phyloP scores from a whole-genome alignment of 1,140 invertebrate species.

The Paralvinella palmiformis region DNA sequence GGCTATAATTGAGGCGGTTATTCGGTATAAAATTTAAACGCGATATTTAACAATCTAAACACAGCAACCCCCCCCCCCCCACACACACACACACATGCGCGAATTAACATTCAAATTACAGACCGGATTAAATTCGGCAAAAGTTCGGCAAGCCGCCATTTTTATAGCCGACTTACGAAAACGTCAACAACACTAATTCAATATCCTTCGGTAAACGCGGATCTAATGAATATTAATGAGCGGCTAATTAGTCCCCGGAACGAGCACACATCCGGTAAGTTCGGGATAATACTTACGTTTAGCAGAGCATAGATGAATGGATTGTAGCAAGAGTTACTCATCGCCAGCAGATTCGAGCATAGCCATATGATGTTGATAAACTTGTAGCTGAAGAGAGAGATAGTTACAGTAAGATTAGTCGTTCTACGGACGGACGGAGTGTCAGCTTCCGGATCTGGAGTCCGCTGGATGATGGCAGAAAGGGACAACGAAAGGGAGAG shows the following conservation, averaged over 20 bases:
- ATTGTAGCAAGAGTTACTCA: slow-evolving; percentile 81
- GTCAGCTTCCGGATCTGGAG: too few relatives aligned
- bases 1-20: too few relatives aligned
- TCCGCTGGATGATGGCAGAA: too few relatives aligned
- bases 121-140: too few relatives aligned
- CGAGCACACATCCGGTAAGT: background rate
- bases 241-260: background rate
- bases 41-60: too few relatives aligned
- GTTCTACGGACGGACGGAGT: too few relatives aligned
- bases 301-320: slow-evolving; percentile 81
- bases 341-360: slow-evolving; percentile 76
- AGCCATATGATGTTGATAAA: slow-evolving; percentile 56
- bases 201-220: background rate
- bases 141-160: background rate
- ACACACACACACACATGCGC: too few relatives aligned
- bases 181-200: background rate
- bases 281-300: slow-evolving; percentile 61
- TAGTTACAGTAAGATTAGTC: too few relatives aligned
- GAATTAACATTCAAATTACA: too few relatives aligned
- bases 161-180: background rate
- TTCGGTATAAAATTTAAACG: too few relatives aligned
- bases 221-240: background rate
- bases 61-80: too few relatives aligned
- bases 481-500: too few relatives aligned
- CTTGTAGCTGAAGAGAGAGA: slow-evolving; percentile 34